Evolutionary conservation across 2,113 vertebrate genomes (phyloP).

Genomic region (Protobothrops mucrosquamatus): DNA sequence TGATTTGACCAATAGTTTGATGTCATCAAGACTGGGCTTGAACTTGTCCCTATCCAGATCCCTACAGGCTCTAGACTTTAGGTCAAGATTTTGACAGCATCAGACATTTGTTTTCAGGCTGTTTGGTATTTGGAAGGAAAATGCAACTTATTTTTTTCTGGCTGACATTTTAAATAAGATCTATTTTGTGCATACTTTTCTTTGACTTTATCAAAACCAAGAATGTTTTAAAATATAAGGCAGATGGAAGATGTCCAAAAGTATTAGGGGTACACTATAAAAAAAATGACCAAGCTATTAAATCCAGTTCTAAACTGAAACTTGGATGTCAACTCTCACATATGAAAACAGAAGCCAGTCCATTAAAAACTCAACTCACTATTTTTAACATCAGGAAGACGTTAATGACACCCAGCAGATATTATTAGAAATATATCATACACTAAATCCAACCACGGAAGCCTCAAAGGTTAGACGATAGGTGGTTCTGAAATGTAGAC

Average conservation of each 20-base stretch:
- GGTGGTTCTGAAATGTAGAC: background rate
- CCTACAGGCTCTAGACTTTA: background rate
- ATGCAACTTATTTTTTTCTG: background rate
- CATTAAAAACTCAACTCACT: background rate
- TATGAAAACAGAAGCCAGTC: background rate
- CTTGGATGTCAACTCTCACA: background rate
- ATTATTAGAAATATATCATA: background rate
- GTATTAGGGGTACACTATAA: background rate
- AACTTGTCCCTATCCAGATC: background rate
- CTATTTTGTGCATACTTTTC: background rate
- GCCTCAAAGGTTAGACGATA: background rate
- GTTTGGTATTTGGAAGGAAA: background rate
- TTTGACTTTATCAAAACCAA: background rate
- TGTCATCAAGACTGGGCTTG: background rate
- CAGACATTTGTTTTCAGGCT: background rate
- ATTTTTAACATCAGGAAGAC: background rate
- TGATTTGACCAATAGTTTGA: too few relatives aligned
- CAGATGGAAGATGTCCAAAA: background rate
- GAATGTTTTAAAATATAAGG: background rate
- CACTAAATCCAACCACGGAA: background rate
- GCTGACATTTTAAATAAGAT: background rate
- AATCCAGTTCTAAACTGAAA: background rate
- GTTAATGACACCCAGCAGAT: background rate
- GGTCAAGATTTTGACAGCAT: background rate
- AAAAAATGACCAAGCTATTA: background rate